These are phyloP conservation scores for Gallinago media DNA, from an alignment of 2,113 vertebrate species.

Conservation along the genomic window DNA sequence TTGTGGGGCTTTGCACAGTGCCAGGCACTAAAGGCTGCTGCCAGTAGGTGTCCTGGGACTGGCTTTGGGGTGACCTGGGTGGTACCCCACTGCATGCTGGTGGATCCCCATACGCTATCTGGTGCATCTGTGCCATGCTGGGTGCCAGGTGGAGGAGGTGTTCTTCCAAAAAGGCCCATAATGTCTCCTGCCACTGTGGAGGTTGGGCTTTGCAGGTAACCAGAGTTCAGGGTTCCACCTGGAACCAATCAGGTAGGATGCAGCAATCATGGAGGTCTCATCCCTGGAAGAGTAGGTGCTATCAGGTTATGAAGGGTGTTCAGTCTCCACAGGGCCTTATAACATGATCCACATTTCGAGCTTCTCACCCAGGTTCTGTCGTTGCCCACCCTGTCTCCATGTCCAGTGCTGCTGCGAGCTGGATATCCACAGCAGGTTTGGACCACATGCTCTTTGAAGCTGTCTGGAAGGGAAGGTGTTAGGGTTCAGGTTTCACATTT, in stretches of 20 bases:
- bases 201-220: neutral
- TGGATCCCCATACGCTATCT: accelerated
- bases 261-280: neutral
- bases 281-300: neutral
- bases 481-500: neutral
- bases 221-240: neutral
- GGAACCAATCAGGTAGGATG: neutral
- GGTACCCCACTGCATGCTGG: neutral
- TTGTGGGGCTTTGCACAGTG: accelerated
- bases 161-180: neutral
- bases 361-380: neutral
- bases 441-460: neutral
- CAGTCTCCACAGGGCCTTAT: accelerated
- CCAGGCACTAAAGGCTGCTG: neutral
- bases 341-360: accelerated
- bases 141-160: neutral
- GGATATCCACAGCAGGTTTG: neutral
- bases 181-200: neutral
- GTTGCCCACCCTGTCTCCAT: accelerated
- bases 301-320: neutral
- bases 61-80: neutral
- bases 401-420: neutral
- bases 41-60: neutral
- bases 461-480: neutral
- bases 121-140: neutral